Evolutionary conservation across 2,113 vertebrate species (phyloP), one percentile per base, ranked within the genome.

Genomic region (Kobus ellipsiprymnus): DNA sequence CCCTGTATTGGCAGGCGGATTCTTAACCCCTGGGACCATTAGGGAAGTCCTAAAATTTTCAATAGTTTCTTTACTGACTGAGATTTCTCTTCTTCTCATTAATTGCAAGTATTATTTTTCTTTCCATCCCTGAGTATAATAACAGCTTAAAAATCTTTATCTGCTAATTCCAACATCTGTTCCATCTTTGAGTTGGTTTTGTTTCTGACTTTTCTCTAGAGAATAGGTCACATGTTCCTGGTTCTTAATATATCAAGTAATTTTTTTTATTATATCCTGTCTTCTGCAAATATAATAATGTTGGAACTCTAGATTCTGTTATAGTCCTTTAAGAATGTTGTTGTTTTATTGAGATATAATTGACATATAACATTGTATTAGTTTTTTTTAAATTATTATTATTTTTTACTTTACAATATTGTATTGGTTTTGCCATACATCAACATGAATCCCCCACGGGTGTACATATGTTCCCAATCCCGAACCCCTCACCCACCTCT

Each of bases 321-420:
- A 46, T 29, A 21, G 30, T n/a, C 59, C 29, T 64, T 87, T 64
- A 64, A 86, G 30, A 87, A 48, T 64, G 59, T 64, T 50, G 44
- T 64, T 62, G 55, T 86, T 86, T 86, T 33, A 86, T 86, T 60
- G 55, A 59, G 36, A 86, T 86, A 86, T 60, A 86, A 86, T 44
- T 44, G 16, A 29, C 55, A 46, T 86, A 46, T 60, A 86, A 60
- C 27, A 46, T 30, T 60, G 40, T 60, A 30, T 62, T 62, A 62
- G 14, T 30, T 14, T 62, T 62, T 52, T 52, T 15, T 0, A 1
- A 50, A 52, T 52, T 52, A 52, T 52, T 52, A 15, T 52, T 52
- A 3, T 57, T 57, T 57, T 57, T 57, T 59, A 59, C 23, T 59
- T 59, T 59, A 59, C 57, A 59, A 21, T 59, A 59, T 11, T 59